These are phyloP conservation scores for Melinaea menophilus DNA, from an alignment of 2,888 invertebrate species.

Conservation along the genomic window DNA sequence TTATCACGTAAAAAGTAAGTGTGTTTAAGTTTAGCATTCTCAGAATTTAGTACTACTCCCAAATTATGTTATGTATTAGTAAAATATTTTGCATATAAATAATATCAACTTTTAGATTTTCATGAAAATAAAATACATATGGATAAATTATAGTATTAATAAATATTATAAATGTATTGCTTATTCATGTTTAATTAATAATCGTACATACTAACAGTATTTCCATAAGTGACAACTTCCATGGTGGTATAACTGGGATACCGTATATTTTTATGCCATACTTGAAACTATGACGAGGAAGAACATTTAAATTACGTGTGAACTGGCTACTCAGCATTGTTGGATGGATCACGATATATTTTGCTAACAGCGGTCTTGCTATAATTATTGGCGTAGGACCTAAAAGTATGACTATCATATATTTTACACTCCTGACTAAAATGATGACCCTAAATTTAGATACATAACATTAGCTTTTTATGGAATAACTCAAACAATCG, in stretches of 20 bases:
- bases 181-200: too few species aligned
- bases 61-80: too few species aligned
- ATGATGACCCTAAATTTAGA: slow-evolving; percentile 32
- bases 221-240: slow-evolving; percentile 29
- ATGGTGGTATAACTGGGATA: slow-evolving; percentile 27
- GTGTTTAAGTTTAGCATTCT: too few species aligned
- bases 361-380: slow-evolving; percentile 16
- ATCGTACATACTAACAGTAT: background rate
- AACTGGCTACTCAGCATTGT: slow-evolving; percentile 18
- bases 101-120: too few species aligned
- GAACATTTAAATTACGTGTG: slow-evolving; percentile 25
- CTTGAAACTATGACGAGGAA: slow-evolving; percentile 27
- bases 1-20: too few species aligned
- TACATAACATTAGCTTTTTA: slow-evolving; percentile 31
- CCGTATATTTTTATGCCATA: slow-evolving; percentile 30
- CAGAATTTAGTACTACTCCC: too few species aligned
- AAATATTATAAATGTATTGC: too few species aligned
- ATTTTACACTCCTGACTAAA: slow-evolving; percentile 21
- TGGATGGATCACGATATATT: slow-evolving; percentile 25
- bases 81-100: too few species aligned
- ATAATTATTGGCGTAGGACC: slow-evolving; percentile 25
- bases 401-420: slow-evolving; percentile 21
- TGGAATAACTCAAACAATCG: slow-evolving; percentile 31
- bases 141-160: too few species aligned
- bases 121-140: too few species aligned